Evolutionary conservation across 2,797 vertebrate genomes (phyloP).

Genomic region (Zonotrichia albicollis): DNA sequence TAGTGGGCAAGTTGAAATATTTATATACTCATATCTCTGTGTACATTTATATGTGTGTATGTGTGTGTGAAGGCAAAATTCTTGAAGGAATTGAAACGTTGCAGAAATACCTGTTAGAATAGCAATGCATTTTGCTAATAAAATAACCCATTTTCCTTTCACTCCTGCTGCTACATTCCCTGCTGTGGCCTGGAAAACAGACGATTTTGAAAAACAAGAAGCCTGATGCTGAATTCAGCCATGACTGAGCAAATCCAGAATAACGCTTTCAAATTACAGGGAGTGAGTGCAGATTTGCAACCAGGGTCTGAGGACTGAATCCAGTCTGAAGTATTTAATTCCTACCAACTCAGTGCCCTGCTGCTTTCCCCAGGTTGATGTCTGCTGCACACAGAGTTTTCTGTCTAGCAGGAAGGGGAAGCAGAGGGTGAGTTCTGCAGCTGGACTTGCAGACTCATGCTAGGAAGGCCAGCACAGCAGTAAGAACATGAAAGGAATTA

Average conservation of each 20-base stretch:
- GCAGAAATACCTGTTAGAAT: constrained; percentile 26
- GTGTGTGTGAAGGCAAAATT: background rate
- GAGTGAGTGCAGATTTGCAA: background rate
- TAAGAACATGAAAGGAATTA: background rate
- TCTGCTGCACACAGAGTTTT: background rate
- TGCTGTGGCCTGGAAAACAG: constrained; percentile 11
- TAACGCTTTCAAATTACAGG: background rate
- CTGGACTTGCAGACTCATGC: constrained; percentile 2
- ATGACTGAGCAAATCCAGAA: background rate
- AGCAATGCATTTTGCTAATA: constrained; percentile 29
- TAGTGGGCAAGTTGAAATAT: background rate
- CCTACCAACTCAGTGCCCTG: background rate
- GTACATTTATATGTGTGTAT: background rate
- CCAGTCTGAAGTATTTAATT: background rate
- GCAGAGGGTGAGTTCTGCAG: constrained; percentile 16
- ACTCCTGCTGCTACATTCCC: background rate
- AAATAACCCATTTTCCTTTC: constrained; percentile 1
- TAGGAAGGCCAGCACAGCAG: background rate
- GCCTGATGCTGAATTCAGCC: background rate
- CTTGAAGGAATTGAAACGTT: background rate
- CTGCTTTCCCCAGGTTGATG: constrained; percentile 22
- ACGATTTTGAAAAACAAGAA: constrained; percentile 20
- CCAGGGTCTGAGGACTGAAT: background rate
- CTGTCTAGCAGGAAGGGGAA: background rate
- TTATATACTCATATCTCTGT: background rate